Evolutionary conservation across 2,888 invertebrate genomes (phyloP).

Genomic region (Lomographa bimaculata): DNA sequence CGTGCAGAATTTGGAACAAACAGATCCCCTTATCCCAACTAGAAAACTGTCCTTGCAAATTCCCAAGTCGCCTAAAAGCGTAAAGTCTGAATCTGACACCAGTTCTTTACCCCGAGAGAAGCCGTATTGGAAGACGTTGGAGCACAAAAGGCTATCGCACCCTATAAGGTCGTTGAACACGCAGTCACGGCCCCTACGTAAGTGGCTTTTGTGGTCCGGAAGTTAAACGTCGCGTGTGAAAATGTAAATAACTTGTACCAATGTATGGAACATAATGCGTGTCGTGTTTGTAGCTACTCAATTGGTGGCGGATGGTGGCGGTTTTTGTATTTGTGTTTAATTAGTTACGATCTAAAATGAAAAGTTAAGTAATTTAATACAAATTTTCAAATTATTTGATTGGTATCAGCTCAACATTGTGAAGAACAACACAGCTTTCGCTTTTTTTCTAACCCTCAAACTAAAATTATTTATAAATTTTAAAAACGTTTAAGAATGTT

Average conservation of each 20-base stretch:
- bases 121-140: conserved; percentile 74
- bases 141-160: conserved; percentile 74
- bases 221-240: conserved; percentile 26
- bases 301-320: conserved; percentile 28
- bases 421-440: conserved; percentile 7
- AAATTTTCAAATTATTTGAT: too few species aligned
- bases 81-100: conserved; percentile 47
- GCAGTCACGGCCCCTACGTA: conserved; percentile 68
- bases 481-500: not conserved
- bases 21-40: conserved; percentile 36
- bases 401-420: conserved; percentile 1
- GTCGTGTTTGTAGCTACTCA: conserved; percentile 26
- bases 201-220: conserved; percentile 46
- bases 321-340: conserved; percentile 27
- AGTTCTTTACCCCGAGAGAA: conserved; percentile 65
- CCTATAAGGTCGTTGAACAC: conserved; percentile 70
- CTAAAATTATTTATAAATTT: conserved; percentile 5
- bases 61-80: conserved; percentile 40
- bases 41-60: conserved; percentile 66
- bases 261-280: conserved; percentile 51
- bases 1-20: conserved; percentile 53
- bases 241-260: conserved; percentile 27
- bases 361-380: too few species aligned
- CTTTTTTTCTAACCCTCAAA: conserved; percentile 25
- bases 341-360: not conserved